phyloP scores from a whole-genome alignment of 1,140 invertebrate genomes.

The Drosophila yakuba region DNA sequence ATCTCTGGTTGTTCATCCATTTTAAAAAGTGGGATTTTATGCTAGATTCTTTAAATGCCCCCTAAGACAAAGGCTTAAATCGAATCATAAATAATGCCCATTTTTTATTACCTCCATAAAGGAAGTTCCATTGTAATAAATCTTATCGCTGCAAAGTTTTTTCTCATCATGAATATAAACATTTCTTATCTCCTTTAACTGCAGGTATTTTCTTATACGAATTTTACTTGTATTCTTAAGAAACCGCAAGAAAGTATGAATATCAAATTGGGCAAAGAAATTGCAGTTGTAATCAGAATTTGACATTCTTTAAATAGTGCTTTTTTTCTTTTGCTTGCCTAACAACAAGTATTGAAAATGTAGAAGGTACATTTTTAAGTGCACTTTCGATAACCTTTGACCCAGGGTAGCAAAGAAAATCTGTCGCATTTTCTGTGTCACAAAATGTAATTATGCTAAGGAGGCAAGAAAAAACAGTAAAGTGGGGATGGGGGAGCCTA shows the following conservation, averaged over 20 bases:
- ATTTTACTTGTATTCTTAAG: background rate
- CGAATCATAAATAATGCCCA: background rate
- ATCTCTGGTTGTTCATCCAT: background rate
- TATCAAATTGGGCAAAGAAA: too few relatives aligned
- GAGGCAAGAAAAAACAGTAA: background rate
- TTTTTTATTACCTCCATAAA: background rate
- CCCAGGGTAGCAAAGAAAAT: conserved; percentile 13
- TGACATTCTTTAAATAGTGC: too few relatives aligned
- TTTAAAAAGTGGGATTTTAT: background rate
- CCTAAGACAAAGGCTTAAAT: background rate
- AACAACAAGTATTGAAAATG: background rate
- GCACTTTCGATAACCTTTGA: background rate
- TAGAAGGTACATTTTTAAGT: too few relatives aligned
- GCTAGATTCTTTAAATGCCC: background rate
- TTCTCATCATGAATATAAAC: conserved; percentile 8
- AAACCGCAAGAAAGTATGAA: too few relatives aligned
- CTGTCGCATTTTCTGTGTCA: conserved; percentile 21
- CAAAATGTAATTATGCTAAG: conserved; percentile 26
- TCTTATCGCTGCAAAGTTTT: conserved; percentile 8
- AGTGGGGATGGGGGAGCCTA: background rate
- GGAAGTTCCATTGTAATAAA: background rate
- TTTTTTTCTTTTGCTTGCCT: too few relatives aligned
- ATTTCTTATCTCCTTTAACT: background rate
- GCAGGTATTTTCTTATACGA: background rate
- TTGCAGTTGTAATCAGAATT: too few relatives aligned